A percentile compares a stretch with the other conserved stretches of the same genome.
Conservation (phyloP, 1,140 invertebrate genomes). For the Temnothorax longispinosus region DNA sequence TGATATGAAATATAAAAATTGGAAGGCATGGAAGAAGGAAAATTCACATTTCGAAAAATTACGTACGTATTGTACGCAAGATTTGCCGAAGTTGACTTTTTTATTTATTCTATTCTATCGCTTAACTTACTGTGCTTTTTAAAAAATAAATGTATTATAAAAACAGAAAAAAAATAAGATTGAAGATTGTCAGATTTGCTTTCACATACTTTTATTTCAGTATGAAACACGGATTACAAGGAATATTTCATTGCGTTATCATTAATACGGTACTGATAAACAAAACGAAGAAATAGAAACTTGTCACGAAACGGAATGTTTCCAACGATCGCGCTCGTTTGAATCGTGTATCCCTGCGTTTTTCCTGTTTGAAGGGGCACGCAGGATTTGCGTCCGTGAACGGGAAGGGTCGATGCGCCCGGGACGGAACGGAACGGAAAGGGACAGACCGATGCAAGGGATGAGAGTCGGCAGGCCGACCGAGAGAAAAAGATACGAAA, state of each 20-base stretch:
- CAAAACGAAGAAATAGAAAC: not conserved
- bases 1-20: not conserved
- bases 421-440: slow-evolving; percentile 60
- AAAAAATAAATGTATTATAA: not conserved
- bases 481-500: slow-evolving; percentile 76
- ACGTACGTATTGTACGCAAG: not conserved
- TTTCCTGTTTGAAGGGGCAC: slow-evolving; percentile 48
- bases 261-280: not conserved
- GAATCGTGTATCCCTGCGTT: slow-evolving; percentile 1
- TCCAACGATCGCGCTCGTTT: not conserved
- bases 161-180: not conserved
- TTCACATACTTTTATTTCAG: not conserved
- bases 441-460: slow-evolving; percentile 72
- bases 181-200: not conserved
- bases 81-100: not conserved
- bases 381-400: slow-evolving; percentile 44
- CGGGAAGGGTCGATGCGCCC: slow-evolving; percentile 66
- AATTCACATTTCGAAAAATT: not conserved
- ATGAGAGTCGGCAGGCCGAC: slow-evolving; percentile 57
- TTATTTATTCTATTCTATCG: not conserved
- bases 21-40: not conserved
- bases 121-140: not conserved
- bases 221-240: not conserved
- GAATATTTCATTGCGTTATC: not conserved
- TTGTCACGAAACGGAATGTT: slow-evolving; percentile 6